Conservation (phyloP, 37 sponge, comb jelly and placozoan genomes). For the Beroe ovata region DNA sequence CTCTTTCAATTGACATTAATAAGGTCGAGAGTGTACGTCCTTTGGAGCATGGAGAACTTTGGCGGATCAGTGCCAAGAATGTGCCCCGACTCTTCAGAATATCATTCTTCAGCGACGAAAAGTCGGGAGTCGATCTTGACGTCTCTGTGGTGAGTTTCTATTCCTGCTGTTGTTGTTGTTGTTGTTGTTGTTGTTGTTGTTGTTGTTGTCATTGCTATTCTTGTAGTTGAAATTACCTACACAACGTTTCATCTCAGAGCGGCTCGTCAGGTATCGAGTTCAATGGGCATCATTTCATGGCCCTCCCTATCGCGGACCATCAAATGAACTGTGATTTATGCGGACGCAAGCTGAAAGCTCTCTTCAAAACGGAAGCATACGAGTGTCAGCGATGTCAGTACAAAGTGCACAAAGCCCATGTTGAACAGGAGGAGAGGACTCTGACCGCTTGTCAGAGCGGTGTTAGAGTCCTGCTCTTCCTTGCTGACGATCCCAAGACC, state of each 20-base stretch:
- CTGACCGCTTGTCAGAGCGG: slow-evolving; percentile 37
- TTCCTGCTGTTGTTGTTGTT: neutral
- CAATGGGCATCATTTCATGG: slow-evolving; percentile 58
- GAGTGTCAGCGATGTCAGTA: slow-evolving; percentile 49
- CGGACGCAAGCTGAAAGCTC: neutral
- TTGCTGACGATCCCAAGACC: slow-evolving; percentile 34
- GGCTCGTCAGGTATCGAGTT: slow-evolving; percentile 45
- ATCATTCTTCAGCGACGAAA: slow-evolving; percentile 34
- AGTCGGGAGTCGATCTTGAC: slow-evolving; percentile 26
- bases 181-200: neutral
- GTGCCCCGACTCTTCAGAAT: slow-evolving; percentile 63
- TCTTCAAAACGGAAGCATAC: slow-evolving; percentile 55
- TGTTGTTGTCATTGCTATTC: too few relatives aligned
- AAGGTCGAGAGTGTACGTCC: slow-evolving; percentile 8
- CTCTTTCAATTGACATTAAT: slow-evolving; percentile 31
- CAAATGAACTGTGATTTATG: slow-evolving; percentile 40
- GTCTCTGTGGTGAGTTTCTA: slow-evolving; percentile 42
- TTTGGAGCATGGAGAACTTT: slow-evolving; percentile 44
- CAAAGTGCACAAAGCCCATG: slow-evolving; percentile 42
- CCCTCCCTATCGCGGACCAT: slow-evolving; percentile 40
- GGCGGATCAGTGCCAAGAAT: slow-evolving; percentile 48
- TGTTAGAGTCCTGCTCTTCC: neutral
- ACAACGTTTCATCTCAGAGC: too few relatives aligned
- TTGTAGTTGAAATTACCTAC: too few relatives aligned
- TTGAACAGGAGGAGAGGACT: slow-evolving; percentile 36